Base-by-base conservation (phyloP, 2,113 vertebrate genomes). In the Catagonus wagneri region DNA sequence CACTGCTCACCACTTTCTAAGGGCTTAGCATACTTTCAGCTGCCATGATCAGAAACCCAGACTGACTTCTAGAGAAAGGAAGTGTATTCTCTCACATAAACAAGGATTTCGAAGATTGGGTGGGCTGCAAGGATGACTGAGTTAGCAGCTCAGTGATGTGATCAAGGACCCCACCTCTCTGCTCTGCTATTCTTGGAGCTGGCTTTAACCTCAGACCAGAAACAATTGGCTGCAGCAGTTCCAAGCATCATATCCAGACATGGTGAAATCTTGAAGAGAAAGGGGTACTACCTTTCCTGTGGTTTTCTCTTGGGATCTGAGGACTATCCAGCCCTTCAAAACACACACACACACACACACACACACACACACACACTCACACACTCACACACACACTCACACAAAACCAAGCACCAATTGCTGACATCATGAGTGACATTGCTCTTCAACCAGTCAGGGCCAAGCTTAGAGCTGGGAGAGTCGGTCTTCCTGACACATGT, bases 31-130 rank as follows among this genome's bases (percentile, higher is more conserved):
- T 39, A 56, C 66, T 88, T 74, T 88, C 44, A 66, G 69, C 32
- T 17, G 1, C 72, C 68, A 22, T 84, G 63, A 93, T 83, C 63
- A 85, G 85, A 95, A 93, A 89, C 74, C 83, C 19, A 11, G 72
- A 74, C 34, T 76, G 83, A 83, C 72, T 93, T 94, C 83, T 60
- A 80, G 50, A 76, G 36, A 71, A 90, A 86, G 61, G n/a, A 83
- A 87, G 27, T 32, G 3, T 50, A n/a, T 72, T 85, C 50, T 91
- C n/a, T 52, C 71, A 15, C 0, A 1, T 32, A 58, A 58, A 61
- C 13, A 84, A 29, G 6, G 19, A 78, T 54, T 71, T 34, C 60
- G 86, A 63, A 86, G 83, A 68, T 34, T 19, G 50, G 11, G 16
- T 50, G 0, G 72, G 27, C 66, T 22, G 13, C 12, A 60, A 85